Base-by-base conservation (phyloP, 2,797 vertebrate genomes). In the Liparis tanakae region DNA sequence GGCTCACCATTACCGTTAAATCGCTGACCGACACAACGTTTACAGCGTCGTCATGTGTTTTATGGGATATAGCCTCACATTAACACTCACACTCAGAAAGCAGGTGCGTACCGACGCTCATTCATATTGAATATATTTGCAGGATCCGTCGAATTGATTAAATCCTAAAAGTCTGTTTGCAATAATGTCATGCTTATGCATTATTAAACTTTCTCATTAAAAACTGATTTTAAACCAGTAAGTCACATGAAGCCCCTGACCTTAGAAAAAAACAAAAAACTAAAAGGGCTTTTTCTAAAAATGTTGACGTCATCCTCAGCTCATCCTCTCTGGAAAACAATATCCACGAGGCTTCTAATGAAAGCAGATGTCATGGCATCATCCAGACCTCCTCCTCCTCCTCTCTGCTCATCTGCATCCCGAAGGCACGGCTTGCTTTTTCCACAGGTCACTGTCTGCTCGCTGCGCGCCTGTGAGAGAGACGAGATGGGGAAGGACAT, bases 1-100 rank as follows among this genome's bases (percentile, higher is more conserved):
- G 86, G 79, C 80, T 88, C 85, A 84, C 84, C 80, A 85, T 84
- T 74, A 65, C 63, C 6, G 5, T 8, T 57, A 59, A 88, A 85
- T 65, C 12, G 87, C 87, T 89, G 87, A 90, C 84, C 74, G 61
- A 72, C 67, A 78, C 76, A 67, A 76, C 79, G 76, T 85, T 81
- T 67, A 80, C 43, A 76, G 66, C 56, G 20, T 1, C 8, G 37
- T 56, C 75, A 37, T 78, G 58, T 79, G 78, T 84, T 82, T 76
- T n/a, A n/a, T n/a, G n/a, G n/a, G 62, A 72, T 62, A 44, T 46
- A 65, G 53, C 17, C 37, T 63, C 55, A 68, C 76, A 73, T 66
- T 41, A 67, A 33, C 54, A 59, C 51, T 15, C 30, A 50, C 37
- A 58, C 20, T 50, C 46, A 51, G 72, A 22, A 22, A 10, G 10